Evolutionary conservation across 2,888 invertebrate genomes (phyloP), one percentile per base, ranked within the genome.

Genomic region (Hylaea fasciaria): DNA sequence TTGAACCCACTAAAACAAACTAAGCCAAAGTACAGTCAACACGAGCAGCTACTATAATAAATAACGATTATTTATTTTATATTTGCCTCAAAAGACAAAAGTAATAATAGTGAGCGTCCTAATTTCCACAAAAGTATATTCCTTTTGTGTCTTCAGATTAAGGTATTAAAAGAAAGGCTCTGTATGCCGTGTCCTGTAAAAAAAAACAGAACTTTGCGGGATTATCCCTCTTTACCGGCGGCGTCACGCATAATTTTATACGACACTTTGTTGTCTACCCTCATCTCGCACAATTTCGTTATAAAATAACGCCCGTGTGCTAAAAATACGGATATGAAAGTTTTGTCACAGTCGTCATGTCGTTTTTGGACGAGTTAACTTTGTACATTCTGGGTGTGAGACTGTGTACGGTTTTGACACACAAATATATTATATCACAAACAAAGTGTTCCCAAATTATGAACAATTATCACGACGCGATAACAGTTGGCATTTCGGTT

Each of bases 211-310:
- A 82, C 85, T 78, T 82, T 79, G 76, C 64, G 67, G 85, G 89
- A 87, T 90, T 90, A 90, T 88, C 90, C 89, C 85, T 87, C 81
- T 82, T 87, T 87, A 85, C 87, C 80, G 85, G 73, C 69, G 75
- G 71, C 76, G 85, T 80, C 78, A 82, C 81, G 85, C 83, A 87
- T 87, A 87, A 87, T 87, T 87, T 88, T 87, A 88, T 82, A 77
- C 85, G 87, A 81, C 88, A 85, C 76, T 83, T 84, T 73, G 71
- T 80, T 87, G 88, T 88, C 85, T 79, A 88, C 89, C 88, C 89
- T 86, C 77, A 82, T 89, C 84, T 58, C 40, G 37, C 29, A 39
- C 32, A 58, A 52, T 54, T 64, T 54, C 43, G 43, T 53, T 56
- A 46, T 47, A 52, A 61, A 61, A 49, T 56, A 7, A 52, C 22